Base-by-base conservation (phyloP, 1,140 invertebrate species). In the Sitobion miscanthi region DNA sequence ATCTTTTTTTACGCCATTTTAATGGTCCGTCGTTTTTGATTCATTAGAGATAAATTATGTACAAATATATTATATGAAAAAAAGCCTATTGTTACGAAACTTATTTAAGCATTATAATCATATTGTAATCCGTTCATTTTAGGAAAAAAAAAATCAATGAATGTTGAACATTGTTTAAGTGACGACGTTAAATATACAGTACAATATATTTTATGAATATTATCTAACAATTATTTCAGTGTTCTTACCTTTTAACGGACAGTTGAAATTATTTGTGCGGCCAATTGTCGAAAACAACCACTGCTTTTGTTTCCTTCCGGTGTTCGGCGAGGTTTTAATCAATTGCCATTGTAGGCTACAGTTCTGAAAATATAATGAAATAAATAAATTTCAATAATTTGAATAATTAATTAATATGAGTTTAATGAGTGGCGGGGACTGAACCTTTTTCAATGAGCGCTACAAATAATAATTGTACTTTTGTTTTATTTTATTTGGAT, bases 171-270 rank as follows among this genome's bases (percentile, higher is more conserved):
- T 25, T 25, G 3, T 52, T 14, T 52, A 35, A 17, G 0, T 6
- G 1, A 38, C 9, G n/a, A 14, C 7, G 3, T 25, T n/a, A 77
- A 77, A 17, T 17, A 8, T n/a, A 20, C 14, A 0, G 14, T n/a
- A 23, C n/a, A 77, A 77, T 77, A n/a, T 42, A 42, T 42, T 77
- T 77, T n/a, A n/a, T 17, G 62, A 77, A 77, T 14, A 69, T 47
- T 52, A 62, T 38, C 35, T 83, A 83, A 20, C 23, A 25, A n/a
- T 62, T 62, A 9, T 85, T 85, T 42, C 9, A 14, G 14, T 45
- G 30, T 42, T n/a, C 89, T 90, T 90, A 90, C 89, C 89, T 90
- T 90, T 90, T 45, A 90, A 69, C 1, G 38, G 38, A 69, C 35
- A 90, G 57, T 45, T 45, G 38, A 57, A 89, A 54, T 77, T 77